Evolutionary conservation across 2,888 invertebrate species (phyloP), one percentile per base, ranked within the genome.

Genomic region (Lasioglossum lativentre): DNA sequence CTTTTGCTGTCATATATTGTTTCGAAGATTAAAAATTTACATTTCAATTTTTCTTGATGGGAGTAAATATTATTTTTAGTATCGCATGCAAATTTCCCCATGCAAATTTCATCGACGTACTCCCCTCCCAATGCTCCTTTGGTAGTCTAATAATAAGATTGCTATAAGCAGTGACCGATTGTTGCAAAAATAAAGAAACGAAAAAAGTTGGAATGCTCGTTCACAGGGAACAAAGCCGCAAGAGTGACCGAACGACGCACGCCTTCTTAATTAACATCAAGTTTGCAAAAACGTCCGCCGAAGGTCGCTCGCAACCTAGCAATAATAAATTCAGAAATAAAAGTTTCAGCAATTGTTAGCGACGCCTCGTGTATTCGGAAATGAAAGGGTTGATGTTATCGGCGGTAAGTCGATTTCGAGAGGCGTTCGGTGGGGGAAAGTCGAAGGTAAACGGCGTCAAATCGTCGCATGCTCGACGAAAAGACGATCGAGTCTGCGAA

Each of bases 401-500:
- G 34, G 10, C 2, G 19, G 19, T 4, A 19, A 30, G 66, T 34
- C 66, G 66, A 66, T 66, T 38, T 19, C 34, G 34, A 66, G 6
- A 19, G 30, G 30, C 40, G n/a, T n/a, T n/a, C 1, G 40, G 40
- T n/a, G n/a, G 42, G 42, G 42, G 38, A 42, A 27, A 71, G 27
- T 42, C 71, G 71, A 71, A 71, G 71, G 42, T 71, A 27, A 47
- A 34, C 66, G 76, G 70, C 74, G 80, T 80, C 71, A 68, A 82
- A 83, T 75, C 86, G 81, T 89, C 78, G 89, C 89, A 89, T 84
- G 86, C 80, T 71, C 75, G 78, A 76, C 83, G 72, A 75, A 34
- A 68, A 71, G 74, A 75, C 78, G 76, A 73, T 87, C 76, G 82
- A 27, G 38, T 19, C n/a, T 40, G 38, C 30, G 45, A 52, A n/a